A percentile compares a stretch with the other conserved stretches of the same genome.
Conservation (phyloP, 2,888 invertebrate genomes). For the Mimumesa dahlbomi region DNA sequence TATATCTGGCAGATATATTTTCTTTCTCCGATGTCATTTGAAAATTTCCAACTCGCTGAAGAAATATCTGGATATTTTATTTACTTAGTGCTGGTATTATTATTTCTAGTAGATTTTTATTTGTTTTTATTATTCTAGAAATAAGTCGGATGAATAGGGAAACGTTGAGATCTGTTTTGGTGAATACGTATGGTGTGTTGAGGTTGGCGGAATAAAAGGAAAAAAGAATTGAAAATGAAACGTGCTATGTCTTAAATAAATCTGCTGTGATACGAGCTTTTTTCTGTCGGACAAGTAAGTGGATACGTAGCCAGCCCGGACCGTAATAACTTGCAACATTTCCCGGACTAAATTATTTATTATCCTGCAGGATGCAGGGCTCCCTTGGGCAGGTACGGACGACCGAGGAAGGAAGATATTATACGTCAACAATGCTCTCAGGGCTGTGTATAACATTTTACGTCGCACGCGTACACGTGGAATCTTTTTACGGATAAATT, state of each 20-base stretch:
- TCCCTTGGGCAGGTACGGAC: conserved; percentile 57
- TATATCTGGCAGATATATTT: too few species aligned
- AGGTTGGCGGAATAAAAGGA: too few species aligned
- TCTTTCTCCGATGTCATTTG: too few species aligned
- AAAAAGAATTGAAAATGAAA: neutral
- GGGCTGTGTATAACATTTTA: conserved; percentile 61
- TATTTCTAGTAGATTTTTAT: too few species aligned
- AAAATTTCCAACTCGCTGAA: too few species aligned
- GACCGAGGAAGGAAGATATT: conserved; percentile 66
- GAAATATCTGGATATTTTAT: too few species aligned
- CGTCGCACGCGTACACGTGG: conserved; percentile 13
- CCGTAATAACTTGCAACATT: conserved; percentile 68
- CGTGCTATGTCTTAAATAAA: conserved; percentile 27
- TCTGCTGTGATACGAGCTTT: conserved; percentile 31
- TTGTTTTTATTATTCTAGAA: too few species aligned
- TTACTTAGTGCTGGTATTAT: too few species aligned
- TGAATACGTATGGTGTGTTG: too few species aligned
- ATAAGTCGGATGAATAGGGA: too few species aligned
- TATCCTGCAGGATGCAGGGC: conserved; percentile 58
- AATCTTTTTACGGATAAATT: conserved; percentile 34
- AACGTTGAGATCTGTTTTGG: too few species aligned
- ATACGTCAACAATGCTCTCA: conserved; percentile 60
- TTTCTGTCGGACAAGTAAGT: conserved; percentile 30
- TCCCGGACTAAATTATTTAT: conserved; percentile 71
- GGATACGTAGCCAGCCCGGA: conserved; percentile 30